phyloP scores from a whole-genome alignment of 2,888 invertebrate species.

The Linnaemya vulpina region DNA sequence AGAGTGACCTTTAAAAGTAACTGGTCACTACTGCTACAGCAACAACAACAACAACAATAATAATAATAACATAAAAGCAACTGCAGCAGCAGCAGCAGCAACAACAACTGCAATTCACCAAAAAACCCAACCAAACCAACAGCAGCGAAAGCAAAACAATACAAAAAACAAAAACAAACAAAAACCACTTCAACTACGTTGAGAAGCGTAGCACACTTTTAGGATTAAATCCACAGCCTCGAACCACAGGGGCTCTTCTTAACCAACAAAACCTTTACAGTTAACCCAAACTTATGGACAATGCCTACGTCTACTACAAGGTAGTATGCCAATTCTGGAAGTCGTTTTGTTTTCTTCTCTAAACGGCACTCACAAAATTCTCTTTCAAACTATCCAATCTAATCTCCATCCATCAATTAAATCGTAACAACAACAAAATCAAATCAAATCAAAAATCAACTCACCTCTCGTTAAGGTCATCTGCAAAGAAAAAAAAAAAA shows the following conservation, averaged over 20 bases:
- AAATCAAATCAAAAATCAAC: too few species aligned
- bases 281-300: slow-evolving; percentile 81
- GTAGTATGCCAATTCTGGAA: slow-evolving; percentile 74
- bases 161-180: not conserved
- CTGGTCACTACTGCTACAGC: slow-evolving; percentile 61
- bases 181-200: slow-evolving; percentile 27
- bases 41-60: not conserved
- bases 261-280: slow-evolving; percentile 16
- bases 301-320: slow-evolving; percentile 83
- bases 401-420: slow-evolving; percentile 4
- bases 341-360: not conserved
- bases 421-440: too few species aligned
- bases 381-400: slow-evolving; percentile 3
- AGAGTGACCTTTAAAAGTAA: slow-evolving; percentile 71
- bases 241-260: not conserved
- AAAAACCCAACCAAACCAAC: too few species aligned
- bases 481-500: too few species aligned
- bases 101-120: slow-evolving; percentile 29
- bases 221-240: slow-evolving; percentile 41
- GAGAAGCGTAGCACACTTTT: slow-evolving; percentile 27
- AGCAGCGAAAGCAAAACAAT: not conserved
- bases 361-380: slow-evolving; percentile 25
- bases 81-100: slow-evolving; percentile 11
- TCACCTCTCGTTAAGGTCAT: slow-evolving; percentile 47
- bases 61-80: slow-evolving; percentile 6